A percentile compares a stretch with the other conserved stretches of the same genome.
phyloP scores from a whole-genome alignment of 2,113 vertebrate genomes.

The Cottus gobio region DNA sequence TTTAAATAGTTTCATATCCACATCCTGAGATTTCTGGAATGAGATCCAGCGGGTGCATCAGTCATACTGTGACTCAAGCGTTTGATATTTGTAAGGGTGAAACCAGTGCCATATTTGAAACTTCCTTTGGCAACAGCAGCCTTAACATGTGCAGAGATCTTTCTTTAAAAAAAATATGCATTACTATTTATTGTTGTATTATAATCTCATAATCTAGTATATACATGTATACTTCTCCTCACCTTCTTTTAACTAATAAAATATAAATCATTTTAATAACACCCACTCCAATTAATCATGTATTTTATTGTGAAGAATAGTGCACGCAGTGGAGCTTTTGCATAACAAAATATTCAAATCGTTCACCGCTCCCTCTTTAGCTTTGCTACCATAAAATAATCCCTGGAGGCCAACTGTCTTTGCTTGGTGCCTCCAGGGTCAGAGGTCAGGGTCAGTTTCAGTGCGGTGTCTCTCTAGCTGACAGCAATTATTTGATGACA shows the following conservation, averaged over 20 bases:
- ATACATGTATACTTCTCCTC: neutral
- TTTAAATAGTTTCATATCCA: constrained; percentile 72
- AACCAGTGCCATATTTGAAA: constrained; percentile 62
- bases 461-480: constrained; percentile 15
- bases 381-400: constrained; percentile 16
- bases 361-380: neutral
- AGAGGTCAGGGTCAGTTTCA: constrained; percentile 45
- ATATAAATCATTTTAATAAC: neutral
- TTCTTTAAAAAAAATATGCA: neutral
- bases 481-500: neutral
- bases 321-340: neutral
- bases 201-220: no score
- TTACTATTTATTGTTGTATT: no score
- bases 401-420: constrained; percentile 4
- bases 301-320: neutral
- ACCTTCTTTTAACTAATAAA: neutral
- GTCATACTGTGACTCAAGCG: constrained; percentile 77
- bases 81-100: constrained; percentile 54
- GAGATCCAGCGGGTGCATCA: constrained; percentile 53
- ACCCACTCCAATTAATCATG: neutral
- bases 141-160: constrained; percentile 2
- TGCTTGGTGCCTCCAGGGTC: constrained; percentile 8
- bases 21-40: constrained; percentile 73
- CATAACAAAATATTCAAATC: neutral
- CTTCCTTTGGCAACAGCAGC: constrained; percentile 40